A percentile compares a stretch with the other conserved stretches of the same genome.
Evolutionary conservation across 2,797 vertebrate species (phyloP).

Genomic region (Pterois miles): DNA sequence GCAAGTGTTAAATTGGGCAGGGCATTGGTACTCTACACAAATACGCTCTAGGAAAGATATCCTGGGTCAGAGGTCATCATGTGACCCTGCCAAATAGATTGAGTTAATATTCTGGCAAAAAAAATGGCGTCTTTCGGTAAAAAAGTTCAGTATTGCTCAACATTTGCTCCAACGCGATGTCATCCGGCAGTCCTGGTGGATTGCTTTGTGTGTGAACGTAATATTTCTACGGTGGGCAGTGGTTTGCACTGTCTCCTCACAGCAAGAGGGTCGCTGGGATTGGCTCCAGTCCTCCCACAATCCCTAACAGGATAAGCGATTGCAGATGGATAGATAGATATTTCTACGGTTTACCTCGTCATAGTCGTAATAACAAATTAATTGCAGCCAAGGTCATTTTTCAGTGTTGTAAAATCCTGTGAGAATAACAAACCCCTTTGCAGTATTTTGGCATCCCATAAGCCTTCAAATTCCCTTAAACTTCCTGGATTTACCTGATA

Average conservation of each 20-base stretch:
- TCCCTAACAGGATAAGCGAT: too few species aligned
- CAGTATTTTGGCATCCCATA: not conserved
- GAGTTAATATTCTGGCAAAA: not conserved
- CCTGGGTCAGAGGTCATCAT: not conserved
- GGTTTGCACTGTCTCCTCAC: too few species aligned
- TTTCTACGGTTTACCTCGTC: not conserved
- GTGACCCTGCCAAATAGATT: not conserved
- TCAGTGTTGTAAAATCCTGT: not conserved
- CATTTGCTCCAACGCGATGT: not conserved
- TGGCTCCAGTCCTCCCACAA: too few species aligned
- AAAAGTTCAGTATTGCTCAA: not conserved
- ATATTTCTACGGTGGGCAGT: not conserved
- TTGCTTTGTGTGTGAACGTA: not conserved
- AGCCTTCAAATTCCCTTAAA: not conserved
- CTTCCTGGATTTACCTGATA: too few species aligned
- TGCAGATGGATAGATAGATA: too few species aligned
- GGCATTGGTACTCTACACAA: conserved; percentile 15
- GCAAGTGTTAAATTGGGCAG: not conserved
- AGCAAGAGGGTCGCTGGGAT: too few species aligned
- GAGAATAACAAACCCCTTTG: not conserved
- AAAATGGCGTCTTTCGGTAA: not conserved
- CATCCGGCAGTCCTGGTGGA: not conserved
- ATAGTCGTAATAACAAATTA: not conserved
- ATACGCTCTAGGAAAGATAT: conserved; percentile 9
- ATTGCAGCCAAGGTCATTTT: not conserved